Conservation (phyloP, 1,140 invertebrate species). For the Metopolophium dirhodum region DNA sequence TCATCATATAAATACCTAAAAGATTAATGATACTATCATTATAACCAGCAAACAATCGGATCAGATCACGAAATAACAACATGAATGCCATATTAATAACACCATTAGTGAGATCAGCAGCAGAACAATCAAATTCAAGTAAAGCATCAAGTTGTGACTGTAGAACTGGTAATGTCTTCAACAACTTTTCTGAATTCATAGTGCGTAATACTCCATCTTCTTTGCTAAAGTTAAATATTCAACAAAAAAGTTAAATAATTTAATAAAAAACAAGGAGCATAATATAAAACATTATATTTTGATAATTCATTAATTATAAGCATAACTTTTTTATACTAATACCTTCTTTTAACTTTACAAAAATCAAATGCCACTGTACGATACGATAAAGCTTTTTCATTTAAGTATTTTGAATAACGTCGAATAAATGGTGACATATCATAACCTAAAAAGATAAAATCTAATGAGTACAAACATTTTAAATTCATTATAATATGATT, state of each 20-base stretch:
- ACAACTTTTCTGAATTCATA: constrained; percentile 96
- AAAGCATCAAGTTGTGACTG: constrained; percentile 95
- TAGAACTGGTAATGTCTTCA: constrained; percentile 95
- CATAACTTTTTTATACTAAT: constrained; percentile 60
- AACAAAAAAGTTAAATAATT: constrained; percentile 41
- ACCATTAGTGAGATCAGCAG: constrained; percentile 96
- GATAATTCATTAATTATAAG: not conserved
- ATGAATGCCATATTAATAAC: constrained; percentile 99
- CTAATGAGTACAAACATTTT: constrained; percentile 58
- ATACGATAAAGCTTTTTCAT: constrained; percentile 98
- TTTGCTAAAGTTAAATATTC: constrained; percentile 72
- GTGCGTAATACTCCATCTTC: constrained; percentile 95
- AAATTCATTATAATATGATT: not conserved
- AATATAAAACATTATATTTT: not conserved
- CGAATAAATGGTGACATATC: constrained; percentile 99
- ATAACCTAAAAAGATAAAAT: constrained; percentile 77
- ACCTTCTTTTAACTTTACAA: constrained; percentile 99
- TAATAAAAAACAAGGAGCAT: not conserved
- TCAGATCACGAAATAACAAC: constrained; percentile 97
- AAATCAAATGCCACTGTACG: constrained; percentile 99
- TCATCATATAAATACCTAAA: constrained; percentile 69
- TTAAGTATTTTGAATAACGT: constrained; percentile 97
- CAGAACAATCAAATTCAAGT: constrained; percentile 96
- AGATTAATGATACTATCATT: constrained; percentile 99
- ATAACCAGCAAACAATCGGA: constrained; percentile 98